Evolutionary conservation across 92 coral and sea anemone genomes (phyloP).

Genomic region (Diadumene lineata): DNA sequence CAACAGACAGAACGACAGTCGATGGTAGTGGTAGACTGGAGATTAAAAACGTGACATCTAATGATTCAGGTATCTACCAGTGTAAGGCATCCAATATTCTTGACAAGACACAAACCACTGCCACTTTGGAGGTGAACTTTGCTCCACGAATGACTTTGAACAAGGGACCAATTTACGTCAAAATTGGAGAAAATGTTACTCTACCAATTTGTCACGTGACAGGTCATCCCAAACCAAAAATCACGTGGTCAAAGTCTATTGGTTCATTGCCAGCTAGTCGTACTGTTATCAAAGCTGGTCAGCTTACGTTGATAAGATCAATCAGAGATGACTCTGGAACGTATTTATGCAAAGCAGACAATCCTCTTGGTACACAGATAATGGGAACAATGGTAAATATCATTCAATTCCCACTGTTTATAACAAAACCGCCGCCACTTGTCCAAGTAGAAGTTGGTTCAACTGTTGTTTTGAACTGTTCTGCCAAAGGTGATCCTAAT

Average conservation of each 20-base stretch:
- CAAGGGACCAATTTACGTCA: slow-evolving; percentile 34
- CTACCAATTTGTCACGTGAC: slow-evolving; percentile 34
- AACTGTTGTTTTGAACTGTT: slow-evolving; percentile 30
- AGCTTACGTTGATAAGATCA: slow-evolving; percentile 5
- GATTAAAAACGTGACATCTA: slow-evolving; percentile 15
- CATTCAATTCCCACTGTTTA: background rate
- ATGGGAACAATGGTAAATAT: background rate
- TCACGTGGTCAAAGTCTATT: slow-evolving; percentile 26
- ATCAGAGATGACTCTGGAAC: slow-evolving; percentile 14
- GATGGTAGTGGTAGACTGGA: slow-evolving; percentile 10
- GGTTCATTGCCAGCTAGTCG: slow-evolving; percentile 15
- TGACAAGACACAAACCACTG: background rate
- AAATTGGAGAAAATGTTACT: slow-evolving; percentile 25
- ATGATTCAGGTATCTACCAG: slow-evolving; percentile 23
- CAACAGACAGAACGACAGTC: background rate
- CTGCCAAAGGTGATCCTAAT: slow-evolving; percentile 32
- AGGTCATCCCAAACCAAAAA: slow-evolving; percentile 35
- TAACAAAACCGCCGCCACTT: background rate
- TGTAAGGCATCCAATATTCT: slow-evolving; percentile 32
- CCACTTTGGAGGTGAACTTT: slow-evolving; percentile 19
- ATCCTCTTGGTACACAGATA: slow-evolving; percentile 8
- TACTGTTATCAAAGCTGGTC: background rate
- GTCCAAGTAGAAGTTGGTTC: background rate
- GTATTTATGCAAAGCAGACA: slow-evolving; percentile 19
- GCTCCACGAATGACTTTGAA: slow-evolving; percentile 16